phyloP scores from a whole-genome alignment of 2,113 vertebrate species.

The Holacanthus passer region DNA sequence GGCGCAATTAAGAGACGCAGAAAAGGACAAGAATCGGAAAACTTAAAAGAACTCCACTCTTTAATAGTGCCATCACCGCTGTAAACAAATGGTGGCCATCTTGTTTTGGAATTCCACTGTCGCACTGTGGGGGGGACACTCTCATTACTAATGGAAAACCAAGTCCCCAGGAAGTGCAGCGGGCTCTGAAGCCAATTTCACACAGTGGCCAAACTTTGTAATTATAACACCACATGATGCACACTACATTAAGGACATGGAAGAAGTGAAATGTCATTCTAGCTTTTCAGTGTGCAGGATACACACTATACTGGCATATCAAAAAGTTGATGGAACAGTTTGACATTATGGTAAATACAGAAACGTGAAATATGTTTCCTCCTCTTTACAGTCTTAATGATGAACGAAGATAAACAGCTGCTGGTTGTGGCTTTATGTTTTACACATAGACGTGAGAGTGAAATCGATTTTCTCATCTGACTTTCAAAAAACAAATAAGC shows the following conservation, averaged over 20 bases:
- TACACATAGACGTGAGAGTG: not conserved
- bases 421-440: not conserved
- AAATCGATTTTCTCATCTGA: not conserved
- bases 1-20: conserved; percentile 18
- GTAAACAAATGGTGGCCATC: conserved; percentile 29
- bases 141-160: not conserved
- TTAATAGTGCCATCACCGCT: not conserved
- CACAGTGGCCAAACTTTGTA: too few species aligned
- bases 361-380: not conserved
- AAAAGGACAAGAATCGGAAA: conserved; percentile 15
- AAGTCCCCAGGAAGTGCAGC: too few species aligned
- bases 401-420: not conserved
- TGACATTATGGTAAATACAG: too few species aligned
- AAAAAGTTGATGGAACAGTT: too few species aligned
- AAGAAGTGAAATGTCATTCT: too few species aligned
- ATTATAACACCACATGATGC: too few species aligned
- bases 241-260: too few species aligned
- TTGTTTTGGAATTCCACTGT: not conserved
- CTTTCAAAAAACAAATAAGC: not conserved
- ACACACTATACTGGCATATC: too few species aligned
- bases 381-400: not conserved
- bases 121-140: not conserved
- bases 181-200: too few species aligned
- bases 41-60: conserved; percentile 1
- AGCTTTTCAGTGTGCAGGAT: too few species aligned